Evolutionary conservation across 1,140 invertebrate genomes (phyloP).

Genomic region (Cyclina sinensis): DNA sequence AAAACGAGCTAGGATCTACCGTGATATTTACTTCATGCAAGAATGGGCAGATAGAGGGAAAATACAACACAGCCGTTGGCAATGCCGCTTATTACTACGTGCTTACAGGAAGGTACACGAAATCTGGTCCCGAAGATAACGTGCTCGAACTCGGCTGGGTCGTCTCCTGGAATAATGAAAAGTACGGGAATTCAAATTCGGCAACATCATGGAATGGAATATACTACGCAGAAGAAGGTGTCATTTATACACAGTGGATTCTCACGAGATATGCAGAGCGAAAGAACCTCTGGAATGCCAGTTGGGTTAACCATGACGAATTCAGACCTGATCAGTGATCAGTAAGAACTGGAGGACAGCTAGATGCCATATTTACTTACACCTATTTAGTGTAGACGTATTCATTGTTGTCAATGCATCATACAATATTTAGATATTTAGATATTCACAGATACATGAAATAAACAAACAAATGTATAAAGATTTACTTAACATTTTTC

Average conservation of each 20-base stretch:
- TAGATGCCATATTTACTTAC: too few species aligned
- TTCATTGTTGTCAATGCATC: too few species aligned
- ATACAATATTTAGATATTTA: too few species aligned
- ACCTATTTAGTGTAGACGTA: too few species aligned
- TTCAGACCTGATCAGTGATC: background rate
- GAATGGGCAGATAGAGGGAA: background rate
- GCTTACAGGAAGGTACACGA: slow-evolving; percentile 8
- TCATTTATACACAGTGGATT: slow-evolving; percentile 39
- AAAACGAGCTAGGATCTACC: slow-evolving; percentile 7
- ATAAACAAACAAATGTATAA: too few species aligned
- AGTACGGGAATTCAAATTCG: slow-evolving; percentile 12
- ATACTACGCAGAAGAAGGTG: background rate
- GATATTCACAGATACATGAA: too few species aligned
- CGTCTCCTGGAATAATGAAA: slow-evolving; percentile 31
- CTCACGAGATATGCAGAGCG: background rate
- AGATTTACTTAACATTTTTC: too few species aligned
- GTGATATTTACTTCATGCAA: background rate
- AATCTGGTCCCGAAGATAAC: background rate
- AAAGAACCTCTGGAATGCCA: slow-evolving; percentile 5
- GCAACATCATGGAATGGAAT: slow-evolving; percentile 35
- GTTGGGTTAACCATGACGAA: slow-evolving; percentile 19
- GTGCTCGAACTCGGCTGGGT: background rate
- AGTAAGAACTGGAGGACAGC: too few species aligned
- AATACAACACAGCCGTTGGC: slow-evolving; percentile 32
- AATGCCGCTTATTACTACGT: background rate